These are phyloP conservation scores for Hippoglossus hippoglossus DNA, from an alignment of 2,797 vertebrate species.

Conservation along the genomic window DNA sequence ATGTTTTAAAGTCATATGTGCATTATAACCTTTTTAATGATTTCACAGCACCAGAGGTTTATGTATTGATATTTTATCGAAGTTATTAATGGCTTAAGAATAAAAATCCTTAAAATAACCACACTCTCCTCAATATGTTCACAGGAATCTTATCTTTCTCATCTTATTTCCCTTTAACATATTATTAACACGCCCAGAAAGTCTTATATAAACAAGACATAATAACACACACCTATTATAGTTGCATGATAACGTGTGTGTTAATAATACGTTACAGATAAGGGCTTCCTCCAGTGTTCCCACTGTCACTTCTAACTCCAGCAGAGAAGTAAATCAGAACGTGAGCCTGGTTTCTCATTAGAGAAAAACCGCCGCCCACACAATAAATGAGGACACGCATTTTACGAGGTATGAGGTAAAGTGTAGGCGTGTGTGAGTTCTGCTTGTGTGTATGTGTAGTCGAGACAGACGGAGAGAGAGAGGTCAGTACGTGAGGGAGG, in stretches of 20 bases:
- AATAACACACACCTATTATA: not conserved
- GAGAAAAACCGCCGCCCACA: constrained; percentile 4
- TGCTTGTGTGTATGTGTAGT: constrained; percentile 6
- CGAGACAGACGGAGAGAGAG: constrained; percentile 27
- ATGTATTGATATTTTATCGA: no score
- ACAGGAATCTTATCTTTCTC: constrained; percentile 24
- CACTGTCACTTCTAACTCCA: constrained; percentile 4
- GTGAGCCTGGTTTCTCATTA: constrained; percentile 13
- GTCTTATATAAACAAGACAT: not conserved
- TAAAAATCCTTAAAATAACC: no score
- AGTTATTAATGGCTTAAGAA: no score
- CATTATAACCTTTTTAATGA: no score
- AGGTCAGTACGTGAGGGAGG: constrained; percentile 61
- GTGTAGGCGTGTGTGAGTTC: constrained; percentile 25
- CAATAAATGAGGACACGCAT: constrained; percentile 39
- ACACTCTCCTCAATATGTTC: not conserved
- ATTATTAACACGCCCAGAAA: not conserved
- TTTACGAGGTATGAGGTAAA: constrained; percentile 64
- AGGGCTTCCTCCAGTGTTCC: constrained; percentile 29
- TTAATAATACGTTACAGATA: constrained; percentile 1
- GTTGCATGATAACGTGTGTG: not conserved
- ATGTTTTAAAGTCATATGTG: no score
- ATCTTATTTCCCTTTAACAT: not conserved
- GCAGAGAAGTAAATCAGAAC: constrained; percentile 14
- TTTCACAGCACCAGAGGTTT: no score